A percentile compares a stretch with the other conserved stretches of the same genome.
phyloP scores from a whole-genome alignment of 2,113 vertebrate species.

The Neomonachus schauinslandi region DNA sequence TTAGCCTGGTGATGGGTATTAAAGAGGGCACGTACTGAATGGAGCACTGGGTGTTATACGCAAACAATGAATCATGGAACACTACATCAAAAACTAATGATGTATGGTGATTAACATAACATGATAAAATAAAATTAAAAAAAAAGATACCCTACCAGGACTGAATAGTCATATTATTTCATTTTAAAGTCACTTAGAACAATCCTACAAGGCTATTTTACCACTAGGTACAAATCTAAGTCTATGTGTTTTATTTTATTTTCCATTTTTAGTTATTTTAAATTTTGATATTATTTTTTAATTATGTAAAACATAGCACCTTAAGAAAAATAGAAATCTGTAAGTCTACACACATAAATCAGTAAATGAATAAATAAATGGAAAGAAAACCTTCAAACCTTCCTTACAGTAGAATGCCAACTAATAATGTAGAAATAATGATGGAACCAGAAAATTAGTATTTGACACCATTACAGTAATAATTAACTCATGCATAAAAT shows the following conservation, averaged over 20 bases:
- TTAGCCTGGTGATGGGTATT: too few relatives aligned
- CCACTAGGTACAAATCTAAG: neutral
- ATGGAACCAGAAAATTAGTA: neutral
- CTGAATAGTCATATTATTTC: neutral
- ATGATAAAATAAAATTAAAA: too few relatives aligned
- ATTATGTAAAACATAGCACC: neutral
- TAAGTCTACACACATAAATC: neutral
- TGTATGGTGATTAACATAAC: too few relatives aligned
- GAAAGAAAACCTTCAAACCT: neutral
- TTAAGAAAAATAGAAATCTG: neutral
- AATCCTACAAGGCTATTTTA: neutral
- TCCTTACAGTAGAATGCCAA: neutral
- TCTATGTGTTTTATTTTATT: neutral
- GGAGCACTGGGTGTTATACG: too few relatives aligned
- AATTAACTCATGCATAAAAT: neutral
- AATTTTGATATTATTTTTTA: conserved; percentile 19
- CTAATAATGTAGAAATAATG: neutral
- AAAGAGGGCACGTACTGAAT: too few relatives aligned
- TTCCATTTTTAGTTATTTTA: conserved; percentile 10
- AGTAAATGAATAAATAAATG: neutral
- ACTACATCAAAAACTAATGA: too few relatives aligned
- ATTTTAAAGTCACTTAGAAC: neutral
- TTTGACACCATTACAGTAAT: neutral
- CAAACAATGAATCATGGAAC: too few relatives aligned
- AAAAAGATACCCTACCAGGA: neutral